Percentiles rank a stretch among this genome's conserved stretches.
phyloP scores from a whole-genome alignment of 1,140 invertebrate genomes.

The Calycopis cecrops region DNA sequence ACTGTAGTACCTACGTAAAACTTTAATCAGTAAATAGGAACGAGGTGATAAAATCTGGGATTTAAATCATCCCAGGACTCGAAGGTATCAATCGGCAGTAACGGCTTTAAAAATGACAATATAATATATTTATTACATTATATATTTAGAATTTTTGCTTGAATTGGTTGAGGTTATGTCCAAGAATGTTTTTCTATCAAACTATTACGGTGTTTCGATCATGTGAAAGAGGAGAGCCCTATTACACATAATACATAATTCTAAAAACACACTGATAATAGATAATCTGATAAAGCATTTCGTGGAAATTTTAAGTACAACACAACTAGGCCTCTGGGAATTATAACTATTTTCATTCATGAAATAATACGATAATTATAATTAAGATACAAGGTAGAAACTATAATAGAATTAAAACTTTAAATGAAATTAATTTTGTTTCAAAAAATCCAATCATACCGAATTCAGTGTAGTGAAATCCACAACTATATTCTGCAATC shows the following conservation, averaged over 20 bases:
- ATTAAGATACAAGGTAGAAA: too few relatives aligned
- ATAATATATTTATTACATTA: too few relatives aligned
- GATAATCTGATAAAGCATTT: too few relatives aligned
- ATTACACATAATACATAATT: conserved; percentile 56
- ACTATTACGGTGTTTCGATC: conserved; percentile 29
- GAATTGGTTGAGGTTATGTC: conserved; percentile 36
- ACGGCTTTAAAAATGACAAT: conserved; percentile 36
- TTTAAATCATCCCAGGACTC: conserved; percentile 58
- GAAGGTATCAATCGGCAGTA: conserved; percentile 52
- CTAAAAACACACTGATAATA: conserved; percentile 39
- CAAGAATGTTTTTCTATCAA: conserved; percentile 45
- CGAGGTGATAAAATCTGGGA: conserved; percentile 53
- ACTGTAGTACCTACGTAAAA: conserved; percentile 68
- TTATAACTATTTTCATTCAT: too few relatives aligned
- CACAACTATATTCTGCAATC: too few relatives aligned
- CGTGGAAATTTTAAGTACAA: too few relatives aligned
- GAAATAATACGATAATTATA: too few relatives aligned
- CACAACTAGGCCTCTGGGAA: too few relatives aligned
- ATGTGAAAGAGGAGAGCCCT: conserved; percentile 32
- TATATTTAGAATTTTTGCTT: conserved; percentile 34
- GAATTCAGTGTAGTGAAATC: too few relatives aligned
- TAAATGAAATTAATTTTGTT: too few relatives aligned
- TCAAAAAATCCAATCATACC: too few relatives aligned
- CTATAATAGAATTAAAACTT: too few relatives aligned
- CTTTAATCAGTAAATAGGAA: conserved; percentile 70